Conservation (phyloP, 2,888 invertebrate genomes). For the Matsumyia berberina region DNA sequence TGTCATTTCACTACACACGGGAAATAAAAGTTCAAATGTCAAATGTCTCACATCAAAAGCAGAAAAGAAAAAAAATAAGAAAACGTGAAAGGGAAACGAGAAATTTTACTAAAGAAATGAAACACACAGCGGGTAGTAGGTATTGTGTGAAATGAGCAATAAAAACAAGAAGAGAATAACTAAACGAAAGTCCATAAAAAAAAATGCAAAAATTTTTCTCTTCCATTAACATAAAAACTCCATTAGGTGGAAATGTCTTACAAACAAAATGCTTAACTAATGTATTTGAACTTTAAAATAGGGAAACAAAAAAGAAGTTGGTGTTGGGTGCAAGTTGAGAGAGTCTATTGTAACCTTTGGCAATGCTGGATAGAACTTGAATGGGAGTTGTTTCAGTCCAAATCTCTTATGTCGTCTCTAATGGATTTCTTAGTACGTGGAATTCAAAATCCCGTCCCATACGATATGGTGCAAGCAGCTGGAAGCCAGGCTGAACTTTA, state of each 20-base stretch:
- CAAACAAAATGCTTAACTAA: neutral
- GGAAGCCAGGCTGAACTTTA: no score
- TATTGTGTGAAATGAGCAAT: conserved; percentile 33
- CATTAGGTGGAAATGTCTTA: conserved; percentile 35
- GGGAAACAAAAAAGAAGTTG: neutral
- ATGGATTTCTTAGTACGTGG: no score
- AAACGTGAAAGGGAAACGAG: conserved; percentile 28
- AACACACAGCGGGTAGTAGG: conserved; percentile 39
- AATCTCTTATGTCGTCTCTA: no score
- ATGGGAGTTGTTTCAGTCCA: no score
- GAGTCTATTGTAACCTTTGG: no score
- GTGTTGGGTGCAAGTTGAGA: neutral
- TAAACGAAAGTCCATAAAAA: conserved; percentile 42
- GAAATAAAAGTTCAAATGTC: conserved; percentile 40
- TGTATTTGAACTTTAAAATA: conserved; percentile 10
- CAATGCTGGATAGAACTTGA: no score
- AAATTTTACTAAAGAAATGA: conserved; percentile 22
- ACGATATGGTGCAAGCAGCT: no score
- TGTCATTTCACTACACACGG: conserved; percentile 20
- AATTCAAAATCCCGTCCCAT: no score
- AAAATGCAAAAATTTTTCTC: conserved; percentile 38
- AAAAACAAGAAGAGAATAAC: conserved; percentile 34
- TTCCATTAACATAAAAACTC: conserved; percentile 52
- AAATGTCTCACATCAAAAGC: conserved; percentile 26
- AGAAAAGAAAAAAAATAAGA: neutral